Conservation (phyloP, 2,888 invertebrate species). For the Biston betularia region DNA sequence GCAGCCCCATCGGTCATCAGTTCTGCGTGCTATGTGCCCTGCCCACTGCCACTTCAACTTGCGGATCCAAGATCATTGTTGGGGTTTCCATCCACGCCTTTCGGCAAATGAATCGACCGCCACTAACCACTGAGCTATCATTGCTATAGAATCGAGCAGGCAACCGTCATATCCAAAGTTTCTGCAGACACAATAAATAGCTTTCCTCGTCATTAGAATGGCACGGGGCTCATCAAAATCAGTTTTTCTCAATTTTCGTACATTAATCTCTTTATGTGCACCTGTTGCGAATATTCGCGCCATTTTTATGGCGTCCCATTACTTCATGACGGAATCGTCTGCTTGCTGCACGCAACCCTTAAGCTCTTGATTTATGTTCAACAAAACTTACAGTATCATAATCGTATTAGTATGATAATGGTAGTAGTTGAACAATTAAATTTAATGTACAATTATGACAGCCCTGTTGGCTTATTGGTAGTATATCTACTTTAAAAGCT, state of each 20-base stretch:
- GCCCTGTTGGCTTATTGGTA: too few relatives aligned
- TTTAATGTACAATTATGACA: too few relatives aligned
- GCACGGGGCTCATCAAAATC: constrained; percentile 22
- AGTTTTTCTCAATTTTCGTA: constrained; percentile 43
- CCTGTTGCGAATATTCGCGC: constrained; percentile 56
- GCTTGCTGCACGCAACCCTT: constrained; percentile 31
- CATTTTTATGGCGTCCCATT: constrained; percentile 38
- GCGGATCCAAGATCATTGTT: too few relatives aligned
- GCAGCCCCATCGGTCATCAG: too few relatives aligned
- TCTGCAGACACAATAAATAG: constrained; percentile 1
- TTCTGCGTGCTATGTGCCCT: too few relatives aligned
- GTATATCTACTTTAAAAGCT: too few relatives aligned
- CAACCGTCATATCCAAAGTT: background rate
- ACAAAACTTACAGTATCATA: constrained; percentile 1
- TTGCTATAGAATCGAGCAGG: background rate
- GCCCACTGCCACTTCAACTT: too few relatives aligned
- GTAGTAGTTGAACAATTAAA: background rate
- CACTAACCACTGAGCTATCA: too few relatives aligned
- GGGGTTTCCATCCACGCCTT: too few relatives aligned
- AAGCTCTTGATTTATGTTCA: constrained; percentile 13
- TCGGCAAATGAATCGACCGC: too few relatives aligned
- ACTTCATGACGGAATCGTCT: constrained; percentile 26
- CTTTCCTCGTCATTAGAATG: constrained; percentile 10
- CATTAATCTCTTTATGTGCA: constrained; percentile 58
- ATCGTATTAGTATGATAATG: background rate